phyloP scores from a whole-genome alignment of 2,797 vertebrate species.

The Coregonus sp. region DNA sequence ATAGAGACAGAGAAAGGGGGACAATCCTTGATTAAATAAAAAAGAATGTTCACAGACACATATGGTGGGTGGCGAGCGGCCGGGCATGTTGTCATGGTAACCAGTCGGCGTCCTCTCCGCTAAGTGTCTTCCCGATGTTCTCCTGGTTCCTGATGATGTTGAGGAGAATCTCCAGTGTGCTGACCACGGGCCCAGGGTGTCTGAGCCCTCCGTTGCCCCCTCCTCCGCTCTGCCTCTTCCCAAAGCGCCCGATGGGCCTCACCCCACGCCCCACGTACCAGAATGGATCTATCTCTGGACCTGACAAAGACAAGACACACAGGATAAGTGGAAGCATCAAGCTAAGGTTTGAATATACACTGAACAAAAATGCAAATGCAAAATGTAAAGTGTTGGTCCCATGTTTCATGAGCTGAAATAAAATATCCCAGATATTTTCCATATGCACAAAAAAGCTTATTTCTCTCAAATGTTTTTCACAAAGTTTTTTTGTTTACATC shows the following conservation, averaged over 20 bases:
- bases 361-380: too few relatives aligned
- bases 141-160: slow-evolving; percentile 76
- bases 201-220: slow-evolving; percentile 49
- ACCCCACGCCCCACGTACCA: slow-evolving; percentile 91
- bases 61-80: neutral
- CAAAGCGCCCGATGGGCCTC: slow-evolving; percentile 88
- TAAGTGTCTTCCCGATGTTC: slow-evolving; percentile 50
- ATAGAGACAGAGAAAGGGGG: neutral
- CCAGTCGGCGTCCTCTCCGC: slow-evolving; percentile 66
- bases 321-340: neutral
- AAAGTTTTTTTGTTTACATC: too few relatives aligned
- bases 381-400: too few relatives aligned
- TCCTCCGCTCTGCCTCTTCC: slow-evolving; percentile 80
- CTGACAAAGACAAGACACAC: slow-evolving; percentile 65
- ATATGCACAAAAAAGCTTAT: too few relatives aligned
- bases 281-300: slow-evolving; percentile 89
- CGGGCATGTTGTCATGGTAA: slow-evolving; percentile 66
- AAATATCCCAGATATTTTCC: too few relatives aligned
- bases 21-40: slow-evolving; percentile 32
- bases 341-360: neutral
- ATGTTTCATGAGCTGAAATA: too few relatives aligned
- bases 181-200: slow-evolving; percentile 61
- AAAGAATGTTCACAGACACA: slow-evolving; percentile 10
- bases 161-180: slow-evolving; percentile 74
- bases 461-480: too few relatives aligned